phyloP scores from a whole-genome alignment of 53 echinoderm and acorn worm species.

The Crossaster papposus region DNA sequence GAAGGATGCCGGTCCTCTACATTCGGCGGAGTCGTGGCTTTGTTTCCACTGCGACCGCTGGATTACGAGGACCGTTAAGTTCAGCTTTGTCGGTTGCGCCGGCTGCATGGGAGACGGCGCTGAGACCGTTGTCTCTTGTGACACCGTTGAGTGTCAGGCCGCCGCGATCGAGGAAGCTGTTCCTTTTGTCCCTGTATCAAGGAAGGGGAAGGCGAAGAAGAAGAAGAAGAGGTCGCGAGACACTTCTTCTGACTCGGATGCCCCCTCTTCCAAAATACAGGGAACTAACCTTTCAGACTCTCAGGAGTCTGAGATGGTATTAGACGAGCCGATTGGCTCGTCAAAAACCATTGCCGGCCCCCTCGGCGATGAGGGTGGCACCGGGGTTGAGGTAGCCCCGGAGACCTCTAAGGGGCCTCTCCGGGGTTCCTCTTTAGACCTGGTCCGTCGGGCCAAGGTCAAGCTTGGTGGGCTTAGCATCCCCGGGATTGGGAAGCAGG shows the following conservation, averaged over 20 bases:
- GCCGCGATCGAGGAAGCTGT: not conserved
- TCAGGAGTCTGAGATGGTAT: not conserved
- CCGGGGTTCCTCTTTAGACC: too few relatives aligned
- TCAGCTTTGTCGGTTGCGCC: not conserved
- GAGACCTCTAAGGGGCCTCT: too few relatives aligned
- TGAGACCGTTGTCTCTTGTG: not conserved
- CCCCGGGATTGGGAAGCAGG: too few relatives aligned
- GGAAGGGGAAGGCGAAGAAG: not conserved
- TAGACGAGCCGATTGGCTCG: too few relatives aligned
- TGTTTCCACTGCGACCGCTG: not conserved
- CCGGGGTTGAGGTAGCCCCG: too few relatives aligned
- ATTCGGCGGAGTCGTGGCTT: not conserved
- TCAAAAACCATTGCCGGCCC: too few relatives aligned
- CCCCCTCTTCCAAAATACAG: not conserved
- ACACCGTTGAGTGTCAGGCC: not conserved
- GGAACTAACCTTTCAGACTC: not conserved
- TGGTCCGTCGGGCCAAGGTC: too few relatives aligned
- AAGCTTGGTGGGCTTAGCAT: too few relatives aligned
- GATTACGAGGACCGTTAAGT: not conserved
- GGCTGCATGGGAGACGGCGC: not conserved
- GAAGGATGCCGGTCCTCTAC: not conserved
- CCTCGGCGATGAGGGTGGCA: too few relatives aligned
- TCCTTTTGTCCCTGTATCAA: not conserved
- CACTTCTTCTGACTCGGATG: not conserved
- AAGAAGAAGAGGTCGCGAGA: not conserved